Percentiles rank a stretch among this genome's conserved stretches.
Conservation (phyloP, 2,113 vertebrate genomes). For the Sula dactylatra region DNA sequence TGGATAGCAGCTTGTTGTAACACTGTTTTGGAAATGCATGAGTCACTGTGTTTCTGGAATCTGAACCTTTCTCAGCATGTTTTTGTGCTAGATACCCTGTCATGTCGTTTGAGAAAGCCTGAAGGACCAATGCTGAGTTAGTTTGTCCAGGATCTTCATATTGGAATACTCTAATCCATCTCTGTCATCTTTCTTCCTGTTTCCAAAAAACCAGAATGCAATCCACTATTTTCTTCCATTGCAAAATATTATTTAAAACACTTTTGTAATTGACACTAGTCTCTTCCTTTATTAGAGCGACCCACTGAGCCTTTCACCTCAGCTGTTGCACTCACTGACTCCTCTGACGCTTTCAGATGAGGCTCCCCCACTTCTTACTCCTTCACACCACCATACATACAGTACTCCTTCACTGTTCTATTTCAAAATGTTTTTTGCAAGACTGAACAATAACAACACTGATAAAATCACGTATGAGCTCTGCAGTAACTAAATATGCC, state of each 20-base stretch:
- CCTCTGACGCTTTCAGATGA: neutral
- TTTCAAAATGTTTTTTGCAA: neutral
- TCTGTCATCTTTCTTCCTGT: neutral
- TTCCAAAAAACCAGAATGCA: neutral
- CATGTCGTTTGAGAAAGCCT: neutral
- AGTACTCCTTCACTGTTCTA: neutral
- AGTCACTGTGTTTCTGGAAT: conserved; percentile 43
- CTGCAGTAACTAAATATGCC: neutral
- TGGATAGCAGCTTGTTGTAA: conserved; percentile 37
- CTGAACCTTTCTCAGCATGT: conserved; percentile 23
- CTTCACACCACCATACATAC: neutral
- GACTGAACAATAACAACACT: neutral
- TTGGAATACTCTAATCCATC: neutral
- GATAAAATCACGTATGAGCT: neutral
- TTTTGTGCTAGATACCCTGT: neutral
- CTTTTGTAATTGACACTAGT: neutral
- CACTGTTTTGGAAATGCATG: conserved; percentile 43
- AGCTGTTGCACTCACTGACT: neutral
- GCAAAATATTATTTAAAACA: neutral
- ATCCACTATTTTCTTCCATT: neutral
- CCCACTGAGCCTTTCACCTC: neutral
- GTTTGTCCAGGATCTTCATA: neutral
- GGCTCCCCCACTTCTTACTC: neutral
- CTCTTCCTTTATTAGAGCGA: neutral
- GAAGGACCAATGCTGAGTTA: neutral